phyloP scores from a whole-genome alignment of 2,888 invertebrate genomes.

The Melanchra persicariae region DNA sequence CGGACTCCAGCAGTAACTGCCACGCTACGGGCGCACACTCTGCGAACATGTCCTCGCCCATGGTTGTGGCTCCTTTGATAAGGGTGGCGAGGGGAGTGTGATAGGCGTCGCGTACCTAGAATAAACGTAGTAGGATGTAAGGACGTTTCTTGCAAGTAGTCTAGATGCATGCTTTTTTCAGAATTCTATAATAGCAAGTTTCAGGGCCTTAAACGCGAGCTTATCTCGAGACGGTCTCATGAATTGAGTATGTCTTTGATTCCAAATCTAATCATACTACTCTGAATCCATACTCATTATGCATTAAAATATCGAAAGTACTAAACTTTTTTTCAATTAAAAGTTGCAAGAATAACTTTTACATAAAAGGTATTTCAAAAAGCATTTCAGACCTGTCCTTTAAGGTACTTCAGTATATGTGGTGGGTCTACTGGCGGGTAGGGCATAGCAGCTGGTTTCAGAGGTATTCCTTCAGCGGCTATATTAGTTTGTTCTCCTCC shows the following conservation, averaged over 20 bases:
- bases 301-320: too few relatives aligned
- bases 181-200: too few relatives aligned
- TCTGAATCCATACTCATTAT: too few relatives aligned
- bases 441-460: slow-evolving; percentile 76
- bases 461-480: slow-evolving; percentile 65
- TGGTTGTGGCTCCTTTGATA: slow-evolving; percentile 97
- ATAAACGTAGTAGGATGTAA: too few relatives aligned
- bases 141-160: too few relatives aligned
- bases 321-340: too few relatives aligned
- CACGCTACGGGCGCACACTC: slow-evolving; percentile 98
- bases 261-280: too few relatives aligned
- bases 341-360: too few relatives aligned
- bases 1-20: slow-evolving; percentile 98
- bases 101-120: slow-evolving; percentile 96
- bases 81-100: slow-evolving; percentile 97
- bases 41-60: slow-evolving; percentile 96
- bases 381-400: slow-evolving; percentile 77
- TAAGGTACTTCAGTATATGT: slow-evolving; percentile 85
- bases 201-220: too few relatives aligned
- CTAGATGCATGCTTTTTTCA: too few relatives aligned
- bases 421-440: slow-evolving; percentile 85
- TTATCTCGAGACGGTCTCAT: too few relatives aligned
- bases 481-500: slow-evolving; percentile 77
- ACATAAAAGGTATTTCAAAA: background rate
- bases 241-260: too few relatives aligned